Evolutionary conservation across 2,113 vertebrate genomes (phyloP), one percentile per base, ranked within the genome.

Genomic region (Austrofundulus limnaeus): DNA sequence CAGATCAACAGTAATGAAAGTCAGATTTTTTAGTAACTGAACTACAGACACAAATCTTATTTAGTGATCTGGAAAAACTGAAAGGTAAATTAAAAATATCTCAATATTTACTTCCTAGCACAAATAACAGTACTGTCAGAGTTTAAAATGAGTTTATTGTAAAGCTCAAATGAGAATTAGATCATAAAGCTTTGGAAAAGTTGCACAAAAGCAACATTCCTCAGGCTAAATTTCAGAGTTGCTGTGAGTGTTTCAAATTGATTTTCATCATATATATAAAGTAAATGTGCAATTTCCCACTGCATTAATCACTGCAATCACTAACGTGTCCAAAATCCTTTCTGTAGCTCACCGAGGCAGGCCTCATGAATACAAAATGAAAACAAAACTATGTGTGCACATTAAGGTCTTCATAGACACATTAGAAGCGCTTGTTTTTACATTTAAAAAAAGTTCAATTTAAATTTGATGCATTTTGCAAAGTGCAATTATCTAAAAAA

Each of bases 301-400:
- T 10, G 55, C 61, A 53, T 47, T 25, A 62, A 69, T 72, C 15
- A 58, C 61, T 56, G 17, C 43, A 49, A 70, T 50, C n/a, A 46
- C 15, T n/a, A 48, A 4, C 2, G 3, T 38, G 15, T 42, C 15
- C 15, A 50, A 24, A 59, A 21, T 47, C n/a, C 24, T 43, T 8
- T 0, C 5, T 23, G 14, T 20, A 19, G 41, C 56, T 45, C 21
- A 14, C 50, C 21, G 14, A 61, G 15, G 12, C 16, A 60, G 53
- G 25, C 38, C 12, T 52, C 4, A 20, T 34, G 42, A 17, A 53
- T 2, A 39, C 34, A 34, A 34, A 34, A 34, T 34, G 31, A 59
- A 60, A 38, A 66, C n/a, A 7, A 54, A 39, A 11, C 12, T 1
- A 51, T 77, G 46, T 19, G 31, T 37, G 53, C 48, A 17, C 53